A percentile compares a stretch with the other conserved stretches of the same genome.
Evolutionary conservation across 2,113 vertebrate genomes (phyloP).

Genomic region (Castor canadensis): DNA sequence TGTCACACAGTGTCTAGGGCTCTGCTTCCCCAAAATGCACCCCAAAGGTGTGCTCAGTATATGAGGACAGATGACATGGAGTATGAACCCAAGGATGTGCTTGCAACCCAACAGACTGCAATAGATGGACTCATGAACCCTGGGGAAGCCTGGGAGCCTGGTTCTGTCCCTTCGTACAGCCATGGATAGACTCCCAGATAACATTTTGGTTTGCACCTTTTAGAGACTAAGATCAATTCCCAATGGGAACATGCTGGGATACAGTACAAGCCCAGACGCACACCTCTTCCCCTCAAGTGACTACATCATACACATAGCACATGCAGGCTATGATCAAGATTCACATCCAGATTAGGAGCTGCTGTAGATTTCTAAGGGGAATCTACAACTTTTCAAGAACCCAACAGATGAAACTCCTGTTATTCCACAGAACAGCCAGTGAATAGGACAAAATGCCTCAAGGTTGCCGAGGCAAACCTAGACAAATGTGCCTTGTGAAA

Average conservation of each 20-base stretch:
- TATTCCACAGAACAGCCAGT: slow-evolving; percentile 70
- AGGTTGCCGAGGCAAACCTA: slow-evolving; percentile 80
- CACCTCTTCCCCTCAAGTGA: neutral
- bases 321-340: neutral
- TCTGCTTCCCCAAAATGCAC: too few relatives aligned
- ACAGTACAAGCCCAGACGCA: neutral
- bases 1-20: rapidly evolving
- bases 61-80: rapidly evolving
- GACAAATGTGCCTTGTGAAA: slow-evolving; percentile 83
- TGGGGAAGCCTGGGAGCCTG: neutral
- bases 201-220: neutral
- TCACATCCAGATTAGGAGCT: neutral
- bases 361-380: slow-evolving; percentile 46
- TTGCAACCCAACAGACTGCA: neutral
- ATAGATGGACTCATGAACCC: neutral
- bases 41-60: rapidly evolving
- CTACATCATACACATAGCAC: neutral
- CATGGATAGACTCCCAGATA: neutral
- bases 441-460: slow-evolving; percentile 78
- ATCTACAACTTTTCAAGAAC: neutral
- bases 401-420: slow-evolving; percentile 75
- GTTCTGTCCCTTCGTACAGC: neutral
- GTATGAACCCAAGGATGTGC: rapidly evolving
- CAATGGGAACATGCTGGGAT: neutral
- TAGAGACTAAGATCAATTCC: neutral